Evolutionary conservation across 2,797 vertebrate genomes (phyloP), one percentile per base, ranked within the genome.

Genomic region (Propithecus perrieri): DNA sequence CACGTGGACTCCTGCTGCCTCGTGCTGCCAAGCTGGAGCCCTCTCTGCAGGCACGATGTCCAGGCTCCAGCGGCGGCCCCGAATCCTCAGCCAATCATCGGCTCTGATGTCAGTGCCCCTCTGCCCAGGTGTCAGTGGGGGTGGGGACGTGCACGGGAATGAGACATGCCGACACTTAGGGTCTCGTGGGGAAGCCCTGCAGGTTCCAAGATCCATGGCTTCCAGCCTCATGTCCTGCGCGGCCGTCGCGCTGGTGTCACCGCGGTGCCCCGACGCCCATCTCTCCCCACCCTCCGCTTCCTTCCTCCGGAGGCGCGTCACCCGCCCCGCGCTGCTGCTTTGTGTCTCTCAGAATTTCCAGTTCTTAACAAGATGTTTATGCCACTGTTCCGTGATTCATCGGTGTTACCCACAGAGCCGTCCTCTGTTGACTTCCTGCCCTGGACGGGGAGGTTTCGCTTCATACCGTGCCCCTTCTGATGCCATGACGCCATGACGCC

Each of bases 51-150:
- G 55, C 72, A 13, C 2, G 35, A 7, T 17, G 17, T 85, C 75
- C 24, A 12, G 12, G 50, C 61, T 17, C 67, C 5, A 8, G 1
- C 7, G 5, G 12, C n/a, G 9, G n/a, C 81, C 35, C 83, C 67
- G 35, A 50, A n/a, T 33, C 15, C 35, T 61, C 9, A 0, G 0
- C 67, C 12, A 0, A 0, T 50, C 18, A 11, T 9, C 4, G 5
- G 10, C 30, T 46, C 63, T 24, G 33, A 53, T 33, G 38, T 4
- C 33, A 14, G 14, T 15, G n/a, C 41, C 10, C 1, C 38, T 90
- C 46, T 63, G n/a, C 22, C 46, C 86, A 50, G n/a, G 20, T 41
- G 5, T n/a, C 7, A 1, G 43, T 30, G n/a, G 46, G 5, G 17
- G 18, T 17, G 1, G 12, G 43, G 24, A 46, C 1, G 0, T 24